phyloP scores from a whole-genome alignment of 92 coral and sea anemone genomes.

The Blastomussa wellsi region DNA sequence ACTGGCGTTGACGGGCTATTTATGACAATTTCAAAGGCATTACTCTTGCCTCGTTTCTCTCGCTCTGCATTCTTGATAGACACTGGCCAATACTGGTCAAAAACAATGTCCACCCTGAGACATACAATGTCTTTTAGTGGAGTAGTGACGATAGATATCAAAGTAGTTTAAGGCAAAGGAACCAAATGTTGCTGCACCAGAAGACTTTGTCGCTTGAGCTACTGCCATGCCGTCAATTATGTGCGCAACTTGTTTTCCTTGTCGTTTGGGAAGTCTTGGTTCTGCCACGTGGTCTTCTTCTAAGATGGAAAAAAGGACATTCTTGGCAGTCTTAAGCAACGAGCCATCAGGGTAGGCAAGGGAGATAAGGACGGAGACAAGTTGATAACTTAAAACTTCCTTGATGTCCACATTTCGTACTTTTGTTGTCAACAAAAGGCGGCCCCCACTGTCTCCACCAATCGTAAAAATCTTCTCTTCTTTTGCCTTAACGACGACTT shows the following conservation, averaged over 20 bases:
- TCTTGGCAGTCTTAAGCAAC: conserved; percentile 36
- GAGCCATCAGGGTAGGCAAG: conserved; percentile 44
- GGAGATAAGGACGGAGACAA: conserved; percentile 32
- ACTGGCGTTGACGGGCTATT: conserved; percentile 40
- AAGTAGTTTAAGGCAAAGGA: conserved; percentile 28
- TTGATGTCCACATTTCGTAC: conserved; percentile 16
- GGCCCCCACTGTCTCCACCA: conserved; percentile 34
- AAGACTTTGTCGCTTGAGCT: conserved; percentile 25
- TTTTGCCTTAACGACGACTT: neutral
- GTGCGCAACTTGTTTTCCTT: neutral
- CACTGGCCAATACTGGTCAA: conserved; percentile 45
- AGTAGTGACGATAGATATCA: neutral
- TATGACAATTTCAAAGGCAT: conserved; percentile 37
- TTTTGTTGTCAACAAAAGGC: conserved; percentile 12
- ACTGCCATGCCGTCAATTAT: conserved; percentile 56
- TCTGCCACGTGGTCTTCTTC: neutral
- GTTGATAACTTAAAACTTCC: conserved; percentile 33
- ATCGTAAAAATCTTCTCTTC: conserved; percentile 35
- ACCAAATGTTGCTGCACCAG: conserved; percentile 43
- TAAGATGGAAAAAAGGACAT: conserved; percentile 34
- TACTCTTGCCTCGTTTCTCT: conserved; percentile 35
- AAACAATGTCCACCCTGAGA: conserved; percentile 26
- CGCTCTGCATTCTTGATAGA: conserved; percentile 46
- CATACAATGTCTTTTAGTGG: neutral
- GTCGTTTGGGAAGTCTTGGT: conserved; percentile 19